phyloP scores from a whole-genome alignment of 2,888 invertebrate species.

The Drosophila acutilabella region DNA sequence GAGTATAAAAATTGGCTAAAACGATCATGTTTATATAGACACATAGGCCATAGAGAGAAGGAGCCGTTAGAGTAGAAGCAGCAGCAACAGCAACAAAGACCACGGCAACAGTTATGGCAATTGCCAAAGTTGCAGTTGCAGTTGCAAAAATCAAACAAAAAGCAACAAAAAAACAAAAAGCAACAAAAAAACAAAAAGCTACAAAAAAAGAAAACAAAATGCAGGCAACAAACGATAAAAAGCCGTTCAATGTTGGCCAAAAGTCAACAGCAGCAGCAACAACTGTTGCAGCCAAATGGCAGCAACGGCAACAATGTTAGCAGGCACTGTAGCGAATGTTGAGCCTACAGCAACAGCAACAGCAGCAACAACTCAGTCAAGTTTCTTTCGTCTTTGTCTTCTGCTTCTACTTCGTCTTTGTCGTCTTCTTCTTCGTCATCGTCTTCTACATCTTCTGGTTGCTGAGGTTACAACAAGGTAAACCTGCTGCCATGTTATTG shows the following conservation, averaged over 20 bases:
- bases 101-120: conserved; percentile 71
- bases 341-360: conserved; percentile 28
- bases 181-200: too few species aligned
- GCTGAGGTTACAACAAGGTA: conserved; percentile 78
- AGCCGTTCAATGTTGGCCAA: conserved; percentile 61
- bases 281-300: conserved; percentile 61
- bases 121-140: conserved; percentile 71
- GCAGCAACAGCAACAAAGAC: conserved; percentile 30
- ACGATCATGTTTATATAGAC: conserved; percentile 75
- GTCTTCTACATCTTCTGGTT: conserved; percentile 37
- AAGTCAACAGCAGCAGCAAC: conserved; percentile 57
- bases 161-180: conserved; percentile 28
- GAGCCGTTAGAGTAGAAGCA: conserved; percentile 1
- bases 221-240: conserved; percentile 51
- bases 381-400: conserved; percentile 28
- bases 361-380: conserved; percentile 37
- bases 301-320: conserved; percentile 59
- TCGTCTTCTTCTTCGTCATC: conserved; percentile 16
- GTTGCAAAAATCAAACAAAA: conserved; percentile 70
- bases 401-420: neutral
- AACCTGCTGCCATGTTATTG: conserved; percentile 78
- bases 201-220: conserved; percentile 6
- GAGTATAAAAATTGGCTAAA: conserved; percentile 80
- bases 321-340: conserved; percentile 35
- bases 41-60: conserved; percentile 53